Conservation (phyloP, 2,888 invertebrate species). For the Vandiemenella viatica region DNA sequence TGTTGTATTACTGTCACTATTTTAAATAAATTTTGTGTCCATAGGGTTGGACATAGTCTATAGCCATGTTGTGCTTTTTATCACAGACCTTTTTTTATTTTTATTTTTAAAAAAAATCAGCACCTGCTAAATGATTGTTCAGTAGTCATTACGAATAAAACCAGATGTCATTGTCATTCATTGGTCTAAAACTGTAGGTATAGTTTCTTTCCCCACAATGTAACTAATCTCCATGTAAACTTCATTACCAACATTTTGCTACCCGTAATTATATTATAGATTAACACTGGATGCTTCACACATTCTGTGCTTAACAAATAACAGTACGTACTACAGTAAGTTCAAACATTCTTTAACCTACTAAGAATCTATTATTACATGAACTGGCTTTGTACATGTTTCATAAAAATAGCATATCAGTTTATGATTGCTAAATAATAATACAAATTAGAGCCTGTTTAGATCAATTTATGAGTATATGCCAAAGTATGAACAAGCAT, state of each 20-base stretch:
- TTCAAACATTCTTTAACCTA: neutral
- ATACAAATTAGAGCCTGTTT: too few species aligned
- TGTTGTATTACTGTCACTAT: neutral
- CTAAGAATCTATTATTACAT: neutral
- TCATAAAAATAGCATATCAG: too few species aligned
- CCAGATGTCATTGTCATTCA: neutral
- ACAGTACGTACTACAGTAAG: too few species aligned
- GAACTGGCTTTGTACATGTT: neutral
- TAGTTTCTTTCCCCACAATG: neutral
- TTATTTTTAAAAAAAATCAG: too few species aligned
- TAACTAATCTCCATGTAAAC: neutral
- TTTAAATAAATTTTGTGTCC: neutral
- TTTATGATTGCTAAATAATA: too few species aligned
- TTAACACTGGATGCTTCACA: neutral
- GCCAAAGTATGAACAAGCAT: too few species aligned
- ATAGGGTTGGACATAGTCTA: neutral
- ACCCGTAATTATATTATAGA: neutral
- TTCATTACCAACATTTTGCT: neutral
- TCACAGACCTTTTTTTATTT: neutral
- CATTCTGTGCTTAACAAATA: neutral
- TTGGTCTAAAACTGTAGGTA: neutral
- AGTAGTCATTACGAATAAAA: neutral
- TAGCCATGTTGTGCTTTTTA: neutral
- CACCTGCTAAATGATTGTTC: neutral
- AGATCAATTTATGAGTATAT: too few species aligned